phyloP scores from a whole-genome alignment of 2,113 vertebrate species.

The Xiphias gladius region DNA sequence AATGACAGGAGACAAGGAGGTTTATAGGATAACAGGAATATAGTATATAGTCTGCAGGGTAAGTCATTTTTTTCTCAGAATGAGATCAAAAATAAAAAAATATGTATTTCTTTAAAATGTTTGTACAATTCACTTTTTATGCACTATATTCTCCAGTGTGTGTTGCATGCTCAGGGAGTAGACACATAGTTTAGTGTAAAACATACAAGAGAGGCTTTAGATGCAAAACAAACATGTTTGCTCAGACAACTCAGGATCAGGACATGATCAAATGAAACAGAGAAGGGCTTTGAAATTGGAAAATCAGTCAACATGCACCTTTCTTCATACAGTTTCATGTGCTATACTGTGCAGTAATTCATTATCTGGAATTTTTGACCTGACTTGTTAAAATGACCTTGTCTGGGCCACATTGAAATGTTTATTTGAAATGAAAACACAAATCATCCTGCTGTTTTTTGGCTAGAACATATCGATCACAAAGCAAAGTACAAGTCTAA shows the following conservation, averaged over 20 bases:
- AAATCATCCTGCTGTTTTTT: neutral
- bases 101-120: neutral
- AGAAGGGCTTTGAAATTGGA: neutral
- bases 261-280: neutral
- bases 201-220: too few relatives aligned
- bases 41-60: neutral
- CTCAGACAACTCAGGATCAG: neutral
- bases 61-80: neutral
- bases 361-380: neutral
- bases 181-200: too few relatives aligned
- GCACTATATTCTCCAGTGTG: too few relatives aligned
- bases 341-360: neutral
- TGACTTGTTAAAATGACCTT: neutral
- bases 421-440: neutral
- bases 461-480: too few relatives aligned
- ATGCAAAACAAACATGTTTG: neutral
- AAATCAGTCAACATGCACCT: too few relatives aligned
- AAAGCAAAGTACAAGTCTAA: too few relatives aligned
- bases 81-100: neutral
- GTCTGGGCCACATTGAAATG: neutral
- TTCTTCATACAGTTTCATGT: neutral
- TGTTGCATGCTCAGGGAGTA: too few relatives aligned
- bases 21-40: neutral
- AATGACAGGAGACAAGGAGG: neutral
- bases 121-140: neutral